Percentiles rank a stretch among this genome's conserved stretches.
Conservation (phyloP, 2,888 invertebrate genomes). For the Corythucha ciliata region DNA sequence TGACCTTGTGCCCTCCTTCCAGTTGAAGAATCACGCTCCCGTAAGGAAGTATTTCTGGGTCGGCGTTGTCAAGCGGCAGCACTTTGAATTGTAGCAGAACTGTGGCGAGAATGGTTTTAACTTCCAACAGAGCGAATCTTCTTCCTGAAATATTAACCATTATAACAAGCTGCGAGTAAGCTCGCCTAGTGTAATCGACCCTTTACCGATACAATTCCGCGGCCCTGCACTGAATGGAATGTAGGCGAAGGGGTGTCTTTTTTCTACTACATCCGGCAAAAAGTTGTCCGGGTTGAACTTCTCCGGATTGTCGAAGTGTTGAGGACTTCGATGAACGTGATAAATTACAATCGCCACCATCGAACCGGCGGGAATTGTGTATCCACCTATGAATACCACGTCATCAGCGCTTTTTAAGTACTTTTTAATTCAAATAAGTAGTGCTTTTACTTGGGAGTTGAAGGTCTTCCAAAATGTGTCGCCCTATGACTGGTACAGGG, state of each 20-base stretch:
- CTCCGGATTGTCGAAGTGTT: slow-evolving; percentile 39
- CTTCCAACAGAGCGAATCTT: too few relatives aligned
- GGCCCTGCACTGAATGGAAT: slow-evolving; percentile 56
- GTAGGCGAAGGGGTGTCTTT: slow-evolving; percentile 46
- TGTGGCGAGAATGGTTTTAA: too few relatives aligned
- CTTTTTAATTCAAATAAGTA: too few relatives aligned
- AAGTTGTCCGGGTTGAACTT: slow-evolving; percentile 49
- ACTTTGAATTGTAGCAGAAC: too few relatives aligned
- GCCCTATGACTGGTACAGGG: slow-evolving; percentile 46
- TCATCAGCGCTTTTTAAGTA: too few relatives aligned
- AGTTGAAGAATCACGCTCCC: too few relatives aligned
- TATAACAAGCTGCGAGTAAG: too few relatives aligned
- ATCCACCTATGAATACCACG: slow-evolving; percentile 41
- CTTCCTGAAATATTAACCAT: too few relatives aligned
- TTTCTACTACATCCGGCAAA: slow-evolving; percentile 39
- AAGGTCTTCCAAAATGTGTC: slow-evolving; percentile 37
- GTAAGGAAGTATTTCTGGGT: too few relatives aligned
- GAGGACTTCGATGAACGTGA: slow-evolving; percentile 45
- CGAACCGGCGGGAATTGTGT: slow-evolving; percentile 45
- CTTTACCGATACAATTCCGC: slow-evolving; percentile 54
- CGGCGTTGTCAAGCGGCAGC: too few relatives aligned
- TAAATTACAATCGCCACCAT: slow-evolving; percentile 44
- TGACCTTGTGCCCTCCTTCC: too few relatives aligned
- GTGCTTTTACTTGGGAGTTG: slow-evolving; percentile 35
- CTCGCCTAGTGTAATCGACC: too few relatives aligned